Base-by-base conservation (phyloP, 2,888 invertebrate genomes). In the Amitus sp. region DNA sequence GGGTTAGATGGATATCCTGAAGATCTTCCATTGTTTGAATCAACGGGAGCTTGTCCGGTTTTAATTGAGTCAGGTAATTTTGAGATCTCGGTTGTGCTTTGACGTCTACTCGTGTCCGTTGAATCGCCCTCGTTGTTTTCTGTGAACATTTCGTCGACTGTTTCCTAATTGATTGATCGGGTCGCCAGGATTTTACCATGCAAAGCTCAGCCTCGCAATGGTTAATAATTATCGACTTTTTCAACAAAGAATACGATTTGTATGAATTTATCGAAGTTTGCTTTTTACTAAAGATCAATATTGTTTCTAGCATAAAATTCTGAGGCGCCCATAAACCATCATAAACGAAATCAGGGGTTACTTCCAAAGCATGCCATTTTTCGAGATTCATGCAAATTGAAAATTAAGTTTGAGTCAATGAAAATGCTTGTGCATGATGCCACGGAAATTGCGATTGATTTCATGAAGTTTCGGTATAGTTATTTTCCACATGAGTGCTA, bases 81-180 rank as follows among this genome's bases (percentile, higher is more conserved):
- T 17, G 39, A 19, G 27, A 17, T 5, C 13, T 39, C 33, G 7
- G 17, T 50, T 20, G 4, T 34, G 23, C 52, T 71, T 30, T 76
- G 73, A 6, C 75, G 73, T 54, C 68, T 72, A 30, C 47, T 48
- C 18, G 70, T 30, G 37, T 68, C 69, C 52, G 56, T 73, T 45
- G 57, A 52, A 34, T 72, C 73, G 4, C 62, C 74, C 13, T 70
- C 73, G 51, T 71, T 65, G 64, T 70, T 61, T 13, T 80, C 81
- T 81, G 80, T 64, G 72, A 80, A 79, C 74, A 81, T 71, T 71
- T 74, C 74, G 68, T 62, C 48, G 67, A 69, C 73, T 72, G 62
- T 71, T 66, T 67, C 62, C 70, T 68, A 69, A 68, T 54, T 70
- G 58, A 49, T 39, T 47, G 43, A 20, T 55, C 47, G 19, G 37